A percentile compares a stretch with the other conserved stretches of the same genome.
These are phyloP conservation scores for Platichthys flesus DNA, from an alignment of 2,113 vertebrate species.

Conservation along the genomic window DNA sequence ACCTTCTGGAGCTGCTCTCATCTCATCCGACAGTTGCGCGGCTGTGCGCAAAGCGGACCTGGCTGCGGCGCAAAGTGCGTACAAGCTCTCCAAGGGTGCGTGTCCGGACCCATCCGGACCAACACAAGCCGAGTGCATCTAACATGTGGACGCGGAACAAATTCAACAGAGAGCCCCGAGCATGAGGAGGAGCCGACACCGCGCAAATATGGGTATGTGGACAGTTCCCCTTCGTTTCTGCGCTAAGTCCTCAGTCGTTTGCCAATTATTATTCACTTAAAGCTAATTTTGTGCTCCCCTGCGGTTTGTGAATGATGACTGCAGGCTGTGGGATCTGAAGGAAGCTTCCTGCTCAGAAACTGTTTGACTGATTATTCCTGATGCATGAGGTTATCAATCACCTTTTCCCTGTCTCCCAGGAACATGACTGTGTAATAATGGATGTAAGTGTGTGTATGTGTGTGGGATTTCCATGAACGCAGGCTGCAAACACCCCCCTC, in stretches of 20 bases:
- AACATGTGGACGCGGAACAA: conserved; percentile 77
- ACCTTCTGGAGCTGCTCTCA: conserved; percentile 47
- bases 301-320: conserved; percentile 52
- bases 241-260: conserved; percentile 32
- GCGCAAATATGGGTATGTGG: conserved; percentile 82
- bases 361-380: conserved; percentile 46
- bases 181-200: conserved; percentile 70
- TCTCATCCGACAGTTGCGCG: conserved; percentile 74
- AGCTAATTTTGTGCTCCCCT: conserved; percentile 25
- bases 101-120: conserved; percentile 59
- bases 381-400: conserved; percentile 46
- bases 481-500: conserved; percentile 5
- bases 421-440: conserved; percentile 39
- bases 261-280: conserved; percentile 42
- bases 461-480: background rate
- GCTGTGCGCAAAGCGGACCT: conserved; percentile 39
- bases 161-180: conserved; percentile 66
- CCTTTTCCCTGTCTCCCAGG: conserved; percentile 25
- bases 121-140: conserved; percentile 52
- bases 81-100: conserved; percentile 19
- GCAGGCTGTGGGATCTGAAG: conserved; percentile 38
- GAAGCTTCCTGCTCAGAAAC: conserved; percentile 36
- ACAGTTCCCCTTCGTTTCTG: conserved; percentile 13
- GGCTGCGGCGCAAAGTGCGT: conserved; percentile 48
- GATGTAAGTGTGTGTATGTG: conserved; percentile 11